phyloP scores from a whole-genome alignment of 2,797 vertebrate genomes.

The Otolemur crassicaudatus region DNA sequence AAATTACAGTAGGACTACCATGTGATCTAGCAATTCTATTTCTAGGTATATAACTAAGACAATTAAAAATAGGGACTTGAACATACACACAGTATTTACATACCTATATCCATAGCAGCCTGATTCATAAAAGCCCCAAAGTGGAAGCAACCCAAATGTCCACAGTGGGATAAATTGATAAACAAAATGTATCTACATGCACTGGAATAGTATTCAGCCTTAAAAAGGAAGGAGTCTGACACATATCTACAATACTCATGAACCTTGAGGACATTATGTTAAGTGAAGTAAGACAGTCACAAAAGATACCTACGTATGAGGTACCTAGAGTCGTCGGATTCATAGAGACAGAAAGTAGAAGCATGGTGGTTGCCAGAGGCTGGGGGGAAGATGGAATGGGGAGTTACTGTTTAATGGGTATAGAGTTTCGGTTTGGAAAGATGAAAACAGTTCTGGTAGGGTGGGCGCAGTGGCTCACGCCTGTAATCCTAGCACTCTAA shows the following conservation, averaged over 20 bases:
- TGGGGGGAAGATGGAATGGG: too few relatives aligned
- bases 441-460: neutral
- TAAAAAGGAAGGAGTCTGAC: neutral
- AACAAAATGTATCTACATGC: neutral
- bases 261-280: neutral
- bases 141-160: neutral
- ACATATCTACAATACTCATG: neutral
- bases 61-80: neutral
- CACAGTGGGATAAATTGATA: neutral
- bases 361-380: too few relatives aligned
- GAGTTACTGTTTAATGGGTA: neutral
- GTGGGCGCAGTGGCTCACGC: too few relatives aligned
- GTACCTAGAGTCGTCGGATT: neutral
- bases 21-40: neutral
- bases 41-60: neutral
- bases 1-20: neutral
- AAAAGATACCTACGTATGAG: neutral
- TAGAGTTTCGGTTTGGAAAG: neutral
- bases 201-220: neutral
- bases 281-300: neutral
- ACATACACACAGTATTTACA: neutral
- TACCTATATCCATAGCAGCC: neutral
- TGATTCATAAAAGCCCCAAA: neutral
- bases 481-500: too few relatives aligned
- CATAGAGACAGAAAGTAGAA: neutral